Conservation (phyloP, 2,797 vertebrate species). For the Poeciliopsis gracilis region DNA sequence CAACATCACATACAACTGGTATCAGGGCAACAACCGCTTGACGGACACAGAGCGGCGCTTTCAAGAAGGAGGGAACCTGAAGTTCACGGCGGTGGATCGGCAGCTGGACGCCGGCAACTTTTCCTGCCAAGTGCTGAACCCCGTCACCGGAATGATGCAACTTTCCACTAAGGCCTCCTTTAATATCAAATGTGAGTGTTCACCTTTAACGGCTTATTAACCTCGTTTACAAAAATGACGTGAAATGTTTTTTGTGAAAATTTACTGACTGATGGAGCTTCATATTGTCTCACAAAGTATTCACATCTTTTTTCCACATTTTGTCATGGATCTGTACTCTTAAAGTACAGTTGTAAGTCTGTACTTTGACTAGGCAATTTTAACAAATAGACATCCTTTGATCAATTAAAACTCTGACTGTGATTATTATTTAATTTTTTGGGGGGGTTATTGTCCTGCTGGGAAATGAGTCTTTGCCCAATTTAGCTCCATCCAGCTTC, state of each 20-base stretch:
- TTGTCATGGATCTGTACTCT: background rate
- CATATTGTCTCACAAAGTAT: background rate
- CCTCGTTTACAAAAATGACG: background rate
- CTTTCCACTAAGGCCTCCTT: conserved; percentile 89
- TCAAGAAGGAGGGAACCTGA: conserved; percentile 91
- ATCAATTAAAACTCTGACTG: background rate
- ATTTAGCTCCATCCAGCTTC: background rate
- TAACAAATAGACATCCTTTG: background rate
- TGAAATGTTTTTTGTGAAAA: conserved; percentile 30
- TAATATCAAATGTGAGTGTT: conserved; percentile 97
- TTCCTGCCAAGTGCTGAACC: conserved; percentile 84
- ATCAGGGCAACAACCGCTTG: conserved; percentile 81
- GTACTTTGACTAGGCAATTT: background rate
- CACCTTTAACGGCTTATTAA: conserved; percentile 6
- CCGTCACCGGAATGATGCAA: conserved; percentile 75
- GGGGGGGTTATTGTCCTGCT: background rate
- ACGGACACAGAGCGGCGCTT: conserved; percentile 85
- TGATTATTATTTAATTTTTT: background rate
- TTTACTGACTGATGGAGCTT: conserved; percentile 16
- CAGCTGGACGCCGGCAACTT: conserved; percentile 88
- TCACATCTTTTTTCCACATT: background rate
- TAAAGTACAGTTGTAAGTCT: no score
- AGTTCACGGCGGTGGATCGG: conserved; percentile 89
- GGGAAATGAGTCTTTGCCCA: background rate
- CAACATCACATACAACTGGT: conserved; percentile 82